A percentile compares a stretch with the other conserved stretches of the same genome.
Conservation (phyloP, 2,888 invertebrate species). For the Ochlodes sylvanus region DNA sequence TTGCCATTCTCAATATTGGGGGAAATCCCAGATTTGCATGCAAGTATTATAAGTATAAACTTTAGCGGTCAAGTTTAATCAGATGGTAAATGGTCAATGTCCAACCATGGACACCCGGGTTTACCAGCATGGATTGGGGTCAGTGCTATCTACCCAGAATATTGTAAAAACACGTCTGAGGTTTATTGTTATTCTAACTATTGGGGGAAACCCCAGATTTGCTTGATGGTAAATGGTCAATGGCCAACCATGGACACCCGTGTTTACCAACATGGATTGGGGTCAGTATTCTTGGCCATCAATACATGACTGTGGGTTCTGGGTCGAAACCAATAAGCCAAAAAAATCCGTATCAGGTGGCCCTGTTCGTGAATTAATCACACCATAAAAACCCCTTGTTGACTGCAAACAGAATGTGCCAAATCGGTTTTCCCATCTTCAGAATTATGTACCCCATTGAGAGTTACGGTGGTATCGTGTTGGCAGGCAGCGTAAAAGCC, state of each 20-base stretch:
- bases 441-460: conserved; percentile 36
- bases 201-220: too few species aligned
- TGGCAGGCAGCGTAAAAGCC: conserved; percentile 36
- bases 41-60: too few species aligned
- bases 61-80: too few species aligned
- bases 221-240: too few species aligned
- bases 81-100: too few species aligned
- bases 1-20: background rate
- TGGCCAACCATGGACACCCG: too few species aligned
- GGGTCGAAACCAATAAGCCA: background rate
- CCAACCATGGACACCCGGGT: too few species aligned
- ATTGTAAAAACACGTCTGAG: background rate
- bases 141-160: background rate
- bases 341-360: background rate
- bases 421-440: conserved; percentile 37
- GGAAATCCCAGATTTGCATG: too few species aligned
- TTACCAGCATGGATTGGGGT: too few species aligned
- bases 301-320: too few species aligned
- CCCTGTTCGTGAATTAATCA: conserved; percentile 10
- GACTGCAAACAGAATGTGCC: conserved; percentile 34
- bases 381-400: conserved; percentile 24
- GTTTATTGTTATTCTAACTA: background rate
- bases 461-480: conserved; percentile 35
- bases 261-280: too few species aligned
- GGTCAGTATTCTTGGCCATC: too few species aligned